Evolutionary conservation across 2,888 invertebrate genomes (phyloP), one percentile per base, ranked within the genome.

Genomic region (Conomelus anceps): DNA sequence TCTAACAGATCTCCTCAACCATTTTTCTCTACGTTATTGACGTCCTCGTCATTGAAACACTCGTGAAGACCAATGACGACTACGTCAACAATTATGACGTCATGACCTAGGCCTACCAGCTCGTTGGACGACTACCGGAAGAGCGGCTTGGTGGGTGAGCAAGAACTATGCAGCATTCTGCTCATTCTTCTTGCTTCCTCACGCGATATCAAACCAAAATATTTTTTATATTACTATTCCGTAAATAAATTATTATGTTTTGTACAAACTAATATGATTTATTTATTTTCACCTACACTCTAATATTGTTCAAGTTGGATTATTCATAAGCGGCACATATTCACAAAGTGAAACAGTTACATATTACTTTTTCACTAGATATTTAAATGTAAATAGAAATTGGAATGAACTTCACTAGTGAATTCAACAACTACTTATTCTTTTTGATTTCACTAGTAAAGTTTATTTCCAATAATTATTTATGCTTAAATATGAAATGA

Each of bases 1-100:
- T 90, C 91, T 86, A 90, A 90, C 63, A 91, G 91, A n/a, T 90
- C 90, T 85, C 90, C 89, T 29, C 88, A 87, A 85, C 85, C 41
- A n/a, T 63, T 87, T 20, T 84, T 29, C 26, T 88, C 22, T 91
- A 90, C 88, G n/a, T n/a, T n/a, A n/a, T 63, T 63, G 63, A 63
- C 63, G 63, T 63, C 6, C 6, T 63, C n/a, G 63, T 63, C 63
- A n/a, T 63, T 13, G n/a, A 6, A n/a, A n/a, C 89, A 90, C 84
- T 88, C 89, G 63, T 89, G 89, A 63, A 4, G 34, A 63, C 20
- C 63, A 13, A 63, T 63, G 63, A 63, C 63, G n/a, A 63, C 63
- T 63, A n/a, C 63, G 63, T n/a, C 63, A 63, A 63, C 63, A 63
- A 6, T n/a, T n/a, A n/a, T n/a, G n/a, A n/a, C n/a, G n/a, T n/a